phyloP scores from a whole-genome alignment of 2,797 vertebrate genomes.

The Chelmon rostratus region DNA sequence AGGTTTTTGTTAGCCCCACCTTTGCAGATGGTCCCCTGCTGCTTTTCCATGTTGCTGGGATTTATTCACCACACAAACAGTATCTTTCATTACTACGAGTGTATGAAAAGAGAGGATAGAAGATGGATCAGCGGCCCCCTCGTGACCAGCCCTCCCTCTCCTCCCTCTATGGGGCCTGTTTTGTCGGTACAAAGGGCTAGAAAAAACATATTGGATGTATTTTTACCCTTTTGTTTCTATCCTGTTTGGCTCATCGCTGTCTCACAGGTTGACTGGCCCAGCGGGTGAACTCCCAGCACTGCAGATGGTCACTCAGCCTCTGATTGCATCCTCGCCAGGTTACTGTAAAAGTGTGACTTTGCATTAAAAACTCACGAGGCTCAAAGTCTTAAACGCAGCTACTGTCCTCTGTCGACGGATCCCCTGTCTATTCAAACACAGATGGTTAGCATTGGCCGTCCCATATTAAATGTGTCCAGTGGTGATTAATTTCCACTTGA shows the following conservation, averaged over 20 bases:
- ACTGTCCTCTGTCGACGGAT: background rate
- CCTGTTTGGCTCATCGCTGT: background rate
- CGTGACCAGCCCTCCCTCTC: background rate
- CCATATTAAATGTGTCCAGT: slow-evolving; percentile 44
- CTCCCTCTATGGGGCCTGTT: background rate
- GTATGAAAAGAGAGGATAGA: slow-evolving; percentile 21
- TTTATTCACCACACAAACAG: slow-evolving; percentile 34
- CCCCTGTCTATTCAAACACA: slow-evolving; percentile 39
- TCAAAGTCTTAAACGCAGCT: slow-evolving; percentile 9
- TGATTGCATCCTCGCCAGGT: background rate
- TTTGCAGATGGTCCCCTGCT: slow-evolving; percentile 22
- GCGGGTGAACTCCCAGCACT: slow-evolving; percentile 19
- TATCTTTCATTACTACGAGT: slow-evolving; percentile 5
- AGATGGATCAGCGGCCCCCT: slow-evolving; percentile 15
- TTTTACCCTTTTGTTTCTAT: slow-evolving; percentile 31
- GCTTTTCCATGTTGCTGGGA: slow-evolving; percentile 18
- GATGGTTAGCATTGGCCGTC: slow-evolving; percentile 27
- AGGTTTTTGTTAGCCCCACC: background rate
- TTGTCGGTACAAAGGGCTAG: background rate
- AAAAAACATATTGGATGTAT: slow-evolving; percentile 16
- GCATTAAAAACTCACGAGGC: slow-evolving; percentile 15
- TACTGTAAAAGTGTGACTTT: slow-evolving; percentile 24
- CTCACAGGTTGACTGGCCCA: slow-evolving; percentile 23
- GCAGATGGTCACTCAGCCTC: slow-evolving; percentile 42
- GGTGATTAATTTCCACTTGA: slow-evolving; percentile 61